A percentile compares a stretch with the other conserved stretches of the same genome.
Conservation (phyloP, 2,113 vertebrate species). For the Tenebrosternarchus preto region DNA sequence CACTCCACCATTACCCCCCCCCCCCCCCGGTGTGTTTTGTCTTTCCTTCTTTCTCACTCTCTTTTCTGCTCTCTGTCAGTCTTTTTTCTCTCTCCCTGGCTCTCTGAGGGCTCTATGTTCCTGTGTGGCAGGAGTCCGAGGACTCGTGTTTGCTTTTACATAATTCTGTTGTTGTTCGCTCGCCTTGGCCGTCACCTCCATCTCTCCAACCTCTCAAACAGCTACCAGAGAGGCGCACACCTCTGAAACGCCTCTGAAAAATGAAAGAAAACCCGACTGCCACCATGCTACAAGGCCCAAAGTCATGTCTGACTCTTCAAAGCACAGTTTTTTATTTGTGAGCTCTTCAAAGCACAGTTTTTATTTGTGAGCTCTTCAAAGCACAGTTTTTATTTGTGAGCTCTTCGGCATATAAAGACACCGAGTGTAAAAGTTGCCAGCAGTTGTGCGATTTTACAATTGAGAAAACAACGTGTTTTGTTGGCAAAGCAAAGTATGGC, state of each 20-base stretch:
- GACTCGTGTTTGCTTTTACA: constrained; percentile 3
- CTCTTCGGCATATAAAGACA: background rate
- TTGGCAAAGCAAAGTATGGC: background rate
- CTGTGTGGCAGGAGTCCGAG: background rate
- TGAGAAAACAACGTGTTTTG: background rate
- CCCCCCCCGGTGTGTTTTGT: background rate
- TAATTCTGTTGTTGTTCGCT: constrained; percentile 14
- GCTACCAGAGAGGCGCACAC: background rate
- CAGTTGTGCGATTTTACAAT: background rate
- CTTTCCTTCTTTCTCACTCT: background rate
- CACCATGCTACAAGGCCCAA: background rate
- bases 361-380: too few relatives aligned
- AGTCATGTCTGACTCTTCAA: constrained; percentile 12
- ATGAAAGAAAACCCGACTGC: background rate
- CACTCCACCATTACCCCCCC: too few relatives aligned
- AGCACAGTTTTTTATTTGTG: too few relatives aligned
- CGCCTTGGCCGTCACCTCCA: constrained; percentile 9
- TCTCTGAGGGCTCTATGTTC: background rate
- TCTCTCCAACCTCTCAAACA: background rate
- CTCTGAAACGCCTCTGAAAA: background rate
- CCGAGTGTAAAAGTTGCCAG: background rate
- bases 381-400: background rate
- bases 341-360: too few relatives aligned
- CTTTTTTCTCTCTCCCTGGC: too few relatives aligned
- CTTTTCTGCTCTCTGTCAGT: background rate